Percentiles rank a stretch among this genome's conserved stretches.
phyloP scores from a whole-genome alignment of 2,888 invertebrate species.

The Callinectes sapidus region DNA sequence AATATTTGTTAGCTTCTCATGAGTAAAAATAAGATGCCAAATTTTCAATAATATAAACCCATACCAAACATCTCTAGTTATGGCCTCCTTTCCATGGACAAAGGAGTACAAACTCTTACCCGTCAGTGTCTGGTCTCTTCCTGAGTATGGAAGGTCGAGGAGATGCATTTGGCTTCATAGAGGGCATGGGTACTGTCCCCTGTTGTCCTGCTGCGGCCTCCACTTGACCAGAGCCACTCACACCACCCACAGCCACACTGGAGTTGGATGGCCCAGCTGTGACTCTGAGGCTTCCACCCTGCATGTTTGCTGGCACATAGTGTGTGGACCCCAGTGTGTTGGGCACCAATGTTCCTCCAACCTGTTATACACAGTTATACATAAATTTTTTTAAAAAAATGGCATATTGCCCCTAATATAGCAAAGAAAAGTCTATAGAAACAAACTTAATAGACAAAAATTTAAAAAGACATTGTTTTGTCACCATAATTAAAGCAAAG shows the following conservation, averaged over 20 bases:
- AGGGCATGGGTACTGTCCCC: constrained; percentile 54
- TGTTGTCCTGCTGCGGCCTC: constrained; percentile 45
- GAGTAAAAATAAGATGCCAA: no score
- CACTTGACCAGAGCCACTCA: constrained; percentile 49
- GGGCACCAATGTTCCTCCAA: constrained; percentile 58
- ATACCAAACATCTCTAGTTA: not conserved
- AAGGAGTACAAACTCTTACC: constrained; percentile 77
- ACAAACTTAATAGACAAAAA: not conserved
- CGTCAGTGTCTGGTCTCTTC: constrained; percentile 87
- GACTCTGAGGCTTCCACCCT: constrained; percentile 52
- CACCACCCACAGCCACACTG: constrained; percentile 8
- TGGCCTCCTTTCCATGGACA: not conserved
- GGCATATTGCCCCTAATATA: not conserved
- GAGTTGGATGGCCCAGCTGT: constrained; percentile 44
- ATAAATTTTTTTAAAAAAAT: not conserved
- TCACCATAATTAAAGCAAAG: not conserved
- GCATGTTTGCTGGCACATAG: constrained; percentile 60
- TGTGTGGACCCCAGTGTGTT: constrained; percentile 58
- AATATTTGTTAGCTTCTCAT: no score
- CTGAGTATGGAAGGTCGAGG: constrained; percentile 90
- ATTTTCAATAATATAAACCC: no score
- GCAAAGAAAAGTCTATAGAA: not conserved
- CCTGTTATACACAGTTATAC: constrained; percentile 26
- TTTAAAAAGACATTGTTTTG: not conserved
- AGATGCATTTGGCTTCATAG: constrained; percentile 78